Percentiles rank a stretch among this genome's conserved stretches.
phyloP scores from a whole-genome alignment of 2,113 vertebrate species.

The Formicarius rufipectus region DNA sequence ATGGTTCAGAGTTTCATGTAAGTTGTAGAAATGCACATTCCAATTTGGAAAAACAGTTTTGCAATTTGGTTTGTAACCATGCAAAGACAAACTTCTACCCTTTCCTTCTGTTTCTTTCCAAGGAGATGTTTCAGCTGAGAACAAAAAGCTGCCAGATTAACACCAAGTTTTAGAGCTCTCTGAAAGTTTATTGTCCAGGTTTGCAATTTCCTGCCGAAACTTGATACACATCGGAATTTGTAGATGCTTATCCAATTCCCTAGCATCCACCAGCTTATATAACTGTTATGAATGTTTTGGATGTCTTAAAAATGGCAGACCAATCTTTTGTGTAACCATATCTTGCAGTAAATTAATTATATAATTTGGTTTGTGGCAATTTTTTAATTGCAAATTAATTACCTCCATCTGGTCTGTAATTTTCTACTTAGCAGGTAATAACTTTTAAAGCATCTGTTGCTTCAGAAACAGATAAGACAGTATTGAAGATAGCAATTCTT shows the following conservation, averaged over 20 bases:
- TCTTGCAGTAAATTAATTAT: slow-evolving; percentile 66
- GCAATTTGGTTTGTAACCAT: background rate
- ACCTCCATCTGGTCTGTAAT: slow-evolving; percentile 72
- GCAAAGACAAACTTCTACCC: background rate
- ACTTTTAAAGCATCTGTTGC: slow-evolving; percentile 68
- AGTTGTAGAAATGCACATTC: background rate
- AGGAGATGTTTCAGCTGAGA: background rate
- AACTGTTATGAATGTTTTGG: background rate
- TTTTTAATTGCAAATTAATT: slow-evolving; percentile 79
- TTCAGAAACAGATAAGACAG: slow-evolving; percentile 54
- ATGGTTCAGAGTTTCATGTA: background rate
- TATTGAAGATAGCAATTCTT: slow-evolving; percentile 36
- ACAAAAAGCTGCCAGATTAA: background rate
- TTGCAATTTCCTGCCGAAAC: background rate
- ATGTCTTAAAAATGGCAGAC: background rate
- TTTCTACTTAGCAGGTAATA: slow-evolving; percentile 76
- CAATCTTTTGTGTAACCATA: background rate
- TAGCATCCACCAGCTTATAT: background rate
- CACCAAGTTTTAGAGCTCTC: background rate
- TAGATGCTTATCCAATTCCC: background rate
- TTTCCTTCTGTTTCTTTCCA: background rate
- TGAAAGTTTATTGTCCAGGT: background rate
- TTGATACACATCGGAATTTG: background rate
- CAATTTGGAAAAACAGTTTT: background rate
- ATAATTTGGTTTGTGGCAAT: slow-evolving; percentile 69